These are phyloP conservation scores for Gulo gulo DNA, from an alignment of 2,113 vertebrate species.

Conservation along the genomic window DNA sequence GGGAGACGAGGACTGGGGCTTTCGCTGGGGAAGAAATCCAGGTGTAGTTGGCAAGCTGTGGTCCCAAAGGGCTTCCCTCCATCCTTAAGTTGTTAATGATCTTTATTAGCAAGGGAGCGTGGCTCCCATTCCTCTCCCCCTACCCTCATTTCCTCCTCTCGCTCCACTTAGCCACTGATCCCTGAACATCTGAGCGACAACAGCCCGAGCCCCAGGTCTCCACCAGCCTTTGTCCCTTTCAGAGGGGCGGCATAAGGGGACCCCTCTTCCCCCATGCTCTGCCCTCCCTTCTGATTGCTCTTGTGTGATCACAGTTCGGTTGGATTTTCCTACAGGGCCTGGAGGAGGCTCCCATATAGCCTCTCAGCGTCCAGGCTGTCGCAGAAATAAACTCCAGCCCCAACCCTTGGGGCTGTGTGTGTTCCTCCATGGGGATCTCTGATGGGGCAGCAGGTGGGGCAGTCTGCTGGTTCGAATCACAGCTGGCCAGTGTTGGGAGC, in stretches of 20 bases:
- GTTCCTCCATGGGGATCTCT: not conserved
- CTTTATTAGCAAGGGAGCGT: not conserved
- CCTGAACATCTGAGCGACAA: not conserved
- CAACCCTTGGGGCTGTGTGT: not conserved
- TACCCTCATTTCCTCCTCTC: too few relatives aligned
- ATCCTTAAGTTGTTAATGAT: not conserved
- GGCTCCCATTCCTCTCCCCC: too few relatives aligned
- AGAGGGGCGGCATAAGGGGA: not conserved
- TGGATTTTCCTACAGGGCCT: not conserved
- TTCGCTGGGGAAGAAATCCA: not conserved
- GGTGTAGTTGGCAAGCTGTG: not conserved
- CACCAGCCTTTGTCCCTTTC: not conserved
- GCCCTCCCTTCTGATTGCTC: not conserved
- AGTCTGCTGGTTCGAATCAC: not conserved
- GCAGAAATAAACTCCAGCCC: conserved; percentile 55
- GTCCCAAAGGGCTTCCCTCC: not conserved
- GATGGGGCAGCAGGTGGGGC: not conserved
- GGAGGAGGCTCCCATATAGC: not conserved
- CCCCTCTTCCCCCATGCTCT: not conserved
- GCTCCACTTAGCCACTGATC: not conserved
- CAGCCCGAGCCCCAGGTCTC: not conserved
- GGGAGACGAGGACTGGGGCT: not conserved
- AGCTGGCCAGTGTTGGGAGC: rapidly evolving
- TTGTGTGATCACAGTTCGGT: not conserved
- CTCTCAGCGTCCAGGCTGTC: not conserved